Percentiles rank a stretch among this genome's conserved stretches.
Evolutionary conservation across 1,140 invertebrate genomes (phyloP).

Genomic region (Drosophila bifasciata): DNA sequence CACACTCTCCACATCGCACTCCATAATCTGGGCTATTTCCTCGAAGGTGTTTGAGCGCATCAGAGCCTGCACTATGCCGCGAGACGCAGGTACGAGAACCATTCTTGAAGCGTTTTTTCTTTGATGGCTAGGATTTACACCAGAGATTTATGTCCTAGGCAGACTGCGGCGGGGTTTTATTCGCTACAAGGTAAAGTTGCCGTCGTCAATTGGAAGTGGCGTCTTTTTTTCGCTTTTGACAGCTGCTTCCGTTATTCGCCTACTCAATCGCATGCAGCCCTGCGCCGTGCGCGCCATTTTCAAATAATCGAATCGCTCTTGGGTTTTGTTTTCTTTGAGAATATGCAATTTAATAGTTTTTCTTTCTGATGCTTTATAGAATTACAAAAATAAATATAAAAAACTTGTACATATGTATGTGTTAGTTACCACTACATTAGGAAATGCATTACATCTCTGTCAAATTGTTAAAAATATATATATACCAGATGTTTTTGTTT

Average conservation of each 20-base stretch:
- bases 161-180: conserved; percentile 36
- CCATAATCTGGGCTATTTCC: conserved; percentile 60
- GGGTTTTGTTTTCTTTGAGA: conserved; percentile 39
- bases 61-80: conserved; percentile 39
- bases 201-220: conserved; percentile 30
- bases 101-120: conserved; percentile 20
- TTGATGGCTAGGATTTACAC: not conserved
- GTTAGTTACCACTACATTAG: conserved; percentile 77
- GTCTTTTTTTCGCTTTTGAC: conserved; percentile 16
- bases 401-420: conserved; percentile 78
- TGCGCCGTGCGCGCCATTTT: conserved; percentile 13
- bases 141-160: conserved; percentile 14
- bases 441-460: conserved; percentile 66
- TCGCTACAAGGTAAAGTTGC: conserved; percentile 25
- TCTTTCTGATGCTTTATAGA: conserved; percentile 59
- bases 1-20: conserved; percentile 58
- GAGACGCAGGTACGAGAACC: conserved; percentile 43
- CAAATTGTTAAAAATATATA: conserved; percentile 63
- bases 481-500: conserved; percentile 56
- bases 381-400: conserved; percentile 82
- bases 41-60: conserved; percentile 36
- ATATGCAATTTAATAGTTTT: conserved; percentile 75
- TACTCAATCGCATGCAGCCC: conserved; percentile 15
- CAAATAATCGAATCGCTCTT: conserved; percentile 11
- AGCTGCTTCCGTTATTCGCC: conserved; percentile 14